A percentile compares a stretch with the other conserved stretches of the same genome.
These are phyloP conservation scores for Sapajus apella DNA, from an alignment of 2,113 vertebrate species.

Conservation along the genomic window DNA sequence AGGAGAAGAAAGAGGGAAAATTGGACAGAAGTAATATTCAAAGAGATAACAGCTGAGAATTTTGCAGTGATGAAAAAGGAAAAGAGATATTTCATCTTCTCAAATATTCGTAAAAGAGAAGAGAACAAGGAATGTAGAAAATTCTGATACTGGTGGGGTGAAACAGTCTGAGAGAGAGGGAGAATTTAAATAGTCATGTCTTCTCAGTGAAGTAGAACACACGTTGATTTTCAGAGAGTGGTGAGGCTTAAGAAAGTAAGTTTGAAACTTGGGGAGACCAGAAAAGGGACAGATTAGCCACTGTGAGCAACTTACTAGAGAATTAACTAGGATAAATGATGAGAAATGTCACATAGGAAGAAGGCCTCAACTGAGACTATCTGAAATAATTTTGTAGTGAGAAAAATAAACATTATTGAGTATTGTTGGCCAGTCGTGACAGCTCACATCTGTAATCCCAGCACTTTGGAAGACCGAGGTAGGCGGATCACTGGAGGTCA, in stretches of 20 bases:
- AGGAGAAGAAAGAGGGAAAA: neutral
- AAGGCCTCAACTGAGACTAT: neutral
- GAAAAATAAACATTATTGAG: neutral
- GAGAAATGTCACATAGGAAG: neutral
- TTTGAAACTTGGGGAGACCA: neutral
- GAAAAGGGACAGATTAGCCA: neutral
- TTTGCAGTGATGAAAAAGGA: neutral
- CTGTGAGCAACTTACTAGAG: too few species aligned
- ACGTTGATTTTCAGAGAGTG: neutral
- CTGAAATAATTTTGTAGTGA: neutral
- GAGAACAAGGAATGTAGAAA: neutral
- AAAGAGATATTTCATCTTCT: neutral
- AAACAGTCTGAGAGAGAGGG: neutral
- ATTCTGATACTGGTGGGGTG: neutral
- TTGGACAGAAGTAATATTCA: neutral
- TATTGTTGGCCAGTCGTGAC: too few species aligned
- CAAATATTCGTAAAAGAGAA: neutral
- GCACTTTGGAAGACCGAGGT: too few species aligned
- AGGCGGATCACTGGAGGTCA: too few species aligned
- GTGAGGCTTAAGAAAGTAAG: neutral
- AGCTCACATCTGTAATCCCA: too few species aligned
- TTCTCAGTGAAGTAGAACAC: neutral
- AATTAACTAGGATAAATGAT: neutral
- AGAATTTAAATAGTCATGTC: rapidly evolving
- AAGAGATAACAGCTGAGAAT: neutral